Conservation (phyloP, 2,113 vertebrate species). For the Gopherus flavomarginatus region DNA sequence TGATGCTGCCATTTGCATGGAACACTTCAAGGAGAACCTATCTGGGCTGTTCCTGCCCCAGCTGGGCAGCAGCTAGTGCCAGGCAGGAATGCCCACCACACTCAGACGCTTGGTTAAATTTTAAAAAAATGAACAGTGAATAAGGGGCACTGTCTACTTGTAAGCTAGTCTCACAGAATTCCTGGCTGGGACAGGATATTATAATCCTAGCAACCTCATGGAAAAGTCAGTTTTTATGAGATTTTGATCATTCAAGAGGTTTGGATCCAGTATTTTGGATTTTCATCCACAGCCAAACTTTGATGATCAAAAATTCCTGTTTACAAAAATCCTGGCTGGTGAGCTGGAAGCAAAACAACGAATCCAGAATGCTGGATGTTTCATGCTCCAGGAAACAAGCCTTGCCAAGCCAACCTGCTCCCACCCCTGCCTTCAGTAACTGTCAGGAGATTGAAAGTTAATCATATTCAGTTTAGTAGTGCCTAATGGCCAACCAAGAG, state of each 20-base stretch:
- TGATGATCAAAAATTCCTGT: background rate
- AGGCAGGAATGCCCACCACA: background rate
- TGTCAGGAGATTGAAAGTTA: background rate
- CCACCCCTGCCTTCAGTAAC: background rate
- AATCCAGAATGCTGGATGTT: background rate
- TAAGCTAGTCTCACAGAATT: background rate
- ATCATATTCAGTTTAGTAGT: too few relatives aligned
- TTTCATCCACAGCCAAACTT: fast-evolving
- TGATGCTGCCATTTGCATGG: too few relatives aligned
- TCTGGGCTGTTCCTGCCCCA: too few relatives aligned
- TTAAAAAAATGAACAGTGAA: background rate
- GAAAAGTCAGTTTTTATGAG: background rate
- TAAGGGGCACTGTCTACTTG: background rate
- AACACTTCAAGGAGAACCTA: too few relatives aligned
- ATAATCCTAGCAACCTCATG: background rate
- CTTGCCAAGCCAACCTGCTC: background rate
- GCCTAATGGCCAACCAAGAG: too few relatives aligned
- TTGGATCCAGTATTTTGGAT: background rate
- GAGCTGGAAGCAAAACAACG: background rate
- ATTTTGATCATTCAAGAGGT: background rate
- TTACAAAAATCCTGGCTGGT: background rate
- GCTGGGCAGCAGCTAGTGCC: too few relatives aligned
- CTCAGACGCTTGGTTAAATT: background rate
- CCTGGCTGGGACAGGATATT: background rate
- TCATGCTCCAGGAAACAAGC: background rate